Conservation (phyloP, 1,140 invertebrate genomes). For the Bombus vancouverensis region DNA sequence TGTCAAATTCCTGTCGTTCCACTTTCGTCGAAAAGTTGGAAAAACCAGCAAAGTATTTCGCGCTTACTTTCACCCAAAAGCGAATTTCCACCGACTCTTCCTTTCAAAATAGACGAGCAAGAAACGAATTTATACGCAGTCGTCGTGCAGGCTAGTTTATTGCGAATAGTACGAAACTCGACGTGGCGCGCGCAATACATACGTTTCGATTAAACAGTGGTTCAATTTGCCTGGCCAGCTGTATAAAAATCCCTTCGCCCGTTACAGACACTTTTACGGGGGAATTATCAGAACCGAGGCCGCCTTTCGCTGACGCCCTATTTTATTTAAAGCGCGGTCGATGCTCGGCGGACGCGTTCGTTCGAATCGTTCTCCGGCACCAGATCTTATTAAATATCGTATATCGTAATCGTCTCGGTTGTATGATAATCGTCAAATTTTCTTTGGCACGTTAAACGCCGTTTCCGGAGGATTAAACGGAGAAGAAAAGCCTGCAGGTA, state of each 20-base stretch:
- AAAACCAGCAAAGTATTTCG: background rate
- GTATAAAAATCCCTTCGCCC: slow-evolving; percentile 11
- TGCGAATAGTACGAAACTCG: background rate
- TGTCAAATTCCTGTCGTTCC: background rate
- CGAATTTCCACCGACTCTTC: background rate
- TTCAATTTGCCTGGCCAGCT: slow-evolving; percentile 4
- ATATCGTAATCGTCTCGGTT: background rate
- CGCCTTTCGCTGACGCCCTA: background rate
- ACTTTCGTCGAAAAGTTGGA: background rate
- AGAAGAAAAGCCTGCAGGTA: background rate
- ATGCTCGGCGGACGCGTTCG: background rate
- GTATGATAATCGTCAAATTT: background rate
- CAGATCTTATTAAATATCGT: no score
- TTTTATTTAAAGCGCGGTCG: slow-evolving; percentile 4
- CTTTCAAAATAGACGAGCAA: no score
- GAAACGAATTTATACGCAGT: background rate
- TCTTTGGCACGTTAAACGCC: slow-evolving; percentile 1
- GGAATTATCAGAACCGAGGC: slow-evolving; percentile 1
- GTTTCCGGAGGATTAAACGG: background rate
- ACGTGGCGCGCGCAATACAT: background rate
- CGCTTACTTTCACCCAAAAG: background rate
- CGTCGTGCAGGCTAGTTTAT: background rate
- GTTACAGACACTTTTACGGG: slow-evolving; percentile 6
- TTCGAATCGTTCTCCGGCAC: no score
- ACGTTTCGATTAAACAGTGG: slow-evolving; percentile 26